phyloP scores from a whole-genome alignment of 2,888 invertebrate species.

The Spatulosminthurus flaviceps region DNA sequence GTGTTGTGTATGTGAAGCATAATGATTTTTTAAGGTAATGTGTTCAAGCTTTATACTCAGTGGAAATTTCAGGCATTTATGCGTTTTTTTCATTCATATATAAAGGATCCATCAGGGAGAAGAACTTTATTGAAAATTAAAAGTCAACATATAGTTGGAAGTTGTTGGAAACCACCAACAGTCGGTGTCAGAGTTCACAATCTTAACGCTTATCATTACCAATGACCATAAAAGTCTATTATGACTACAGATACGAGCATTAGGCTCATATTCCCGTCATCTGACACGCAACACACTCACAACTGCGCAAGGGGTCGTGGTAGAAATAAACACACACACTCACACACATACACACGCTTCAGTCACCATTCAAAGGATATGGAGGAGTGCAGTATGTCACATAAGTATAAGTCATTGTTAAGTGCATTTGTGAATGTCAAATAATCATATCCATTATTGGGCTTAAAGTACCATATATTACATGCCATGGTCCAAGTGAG shows the following conservation, averaged over 20 bases:
- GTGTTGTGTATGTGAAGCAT: too few species aligned
- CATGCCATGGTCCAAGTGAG: neutral
- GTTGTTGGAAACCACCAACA: slow-evolving; percentile 3
- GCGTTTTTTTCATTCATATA: neutral
- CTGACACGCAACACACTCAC: slow-evolving; percentile 20
- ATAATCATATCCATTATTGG: slow-evolving; percentile 3
- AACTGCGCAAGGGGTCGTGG: neutral
- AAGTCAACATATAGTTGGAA: neutral
- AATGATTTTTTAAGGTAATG: too few species aligned
- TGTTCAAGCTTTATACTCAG: too few species aligned
- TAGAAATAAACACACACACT: too few species aligned
- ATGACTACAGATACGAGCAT: slow-evolving; percentile 33
- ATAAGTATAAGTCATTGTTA: neutral
- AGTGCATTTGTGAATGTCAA: neutral
- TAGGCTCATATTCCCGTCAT: slow-evolving; percentile 25
- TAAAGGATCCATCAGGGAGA: neutral
- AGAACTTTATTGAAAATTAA: neutral
- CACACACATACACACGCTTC: neutral
- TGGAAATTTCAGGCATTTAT: too few species aligned
- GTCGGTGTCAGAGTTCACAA: slow-evolving; percentile 34
- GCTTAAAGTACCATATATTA: neutral
- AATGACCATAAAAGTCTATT: slow-evolving; percentile 31
- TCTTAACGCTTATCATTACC: slow-evolving; percentile 33
- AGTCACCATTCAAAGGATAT: slow-evolving; percentile 3
- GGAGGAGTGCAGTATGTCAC: neutral